phyloP scores from a whole-genome alignment of 1,140 invertebrate species.

The Dreissena polymorpha region DNA sequence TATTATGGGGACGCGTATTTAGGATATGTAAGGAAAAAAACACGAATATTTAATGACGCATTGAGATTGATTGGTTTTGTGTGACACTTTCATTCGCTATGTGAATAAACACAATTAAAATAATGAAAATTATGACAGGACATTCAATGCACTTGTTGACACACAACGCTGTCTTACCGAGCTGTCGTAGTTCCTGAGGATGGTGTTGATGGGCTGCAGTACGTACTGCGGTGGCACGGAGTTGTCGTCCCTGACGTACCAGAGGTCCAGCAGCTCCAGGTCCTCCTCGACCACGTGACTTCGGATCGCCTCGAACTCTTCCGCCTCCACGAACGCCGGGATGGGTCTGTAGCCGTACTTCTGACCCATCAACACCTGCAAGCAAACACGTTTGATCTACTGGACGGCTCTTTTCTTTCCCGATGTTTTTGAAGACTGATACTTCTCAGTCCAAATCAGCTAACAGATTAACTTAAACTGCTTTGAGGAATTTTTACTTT shows the following conservation, averaged over 20 bases:
- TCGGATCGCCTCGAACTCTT: slow-evolving; percentile 58
- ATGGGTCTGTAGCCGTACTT: slow-evolving; percentile 67
- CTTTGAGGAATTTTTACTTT: too few species aligned
- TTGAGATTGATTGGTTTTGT: too few species aligned
- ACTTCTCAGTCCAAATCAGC: too few species aligned
- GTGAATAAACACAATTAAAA: too few species aligned
- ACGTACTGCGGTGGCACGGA: slow-evolving; percentile 93
- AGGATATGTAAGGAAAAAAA: too few species aligned
- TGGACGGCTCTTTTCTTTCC: too few species aligned
- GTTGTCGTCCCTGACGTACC: slow-evolving; percentile 97
- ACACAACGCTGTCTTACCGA: slow-evolving; percentile 8
- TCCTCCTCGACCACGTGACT: slow-evolving; percentile 73
- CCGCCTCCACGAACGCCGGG: slow-evolving; percentile 52
- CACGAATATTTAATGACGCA: too few species aligned
- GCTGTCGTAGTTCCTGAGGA: slow-evolving; percentile 52
- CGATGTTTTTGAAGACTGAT: too few species aligned
- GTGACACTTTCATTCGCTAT: too few species aligned
- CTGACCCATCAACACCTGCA: slow-evolving; percentile 63
- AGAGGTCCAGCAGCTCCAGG: slow-evolving; percentile 87
- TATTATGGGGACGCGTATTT: too few species aligned
- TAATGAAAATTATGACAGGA: too few species aligned
- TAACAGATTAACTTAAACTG: too few species aligned
- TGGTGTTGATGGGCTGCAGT: slow-evolving; percentile 82
- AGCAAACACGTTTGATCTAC: background rate
- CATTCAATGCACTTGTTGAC: background rate